Evolutionary conservation across 2,888 invertebrate genomes (phyloP).

Genomic region (Bursaphelenchus okinawaensis): DNA sequence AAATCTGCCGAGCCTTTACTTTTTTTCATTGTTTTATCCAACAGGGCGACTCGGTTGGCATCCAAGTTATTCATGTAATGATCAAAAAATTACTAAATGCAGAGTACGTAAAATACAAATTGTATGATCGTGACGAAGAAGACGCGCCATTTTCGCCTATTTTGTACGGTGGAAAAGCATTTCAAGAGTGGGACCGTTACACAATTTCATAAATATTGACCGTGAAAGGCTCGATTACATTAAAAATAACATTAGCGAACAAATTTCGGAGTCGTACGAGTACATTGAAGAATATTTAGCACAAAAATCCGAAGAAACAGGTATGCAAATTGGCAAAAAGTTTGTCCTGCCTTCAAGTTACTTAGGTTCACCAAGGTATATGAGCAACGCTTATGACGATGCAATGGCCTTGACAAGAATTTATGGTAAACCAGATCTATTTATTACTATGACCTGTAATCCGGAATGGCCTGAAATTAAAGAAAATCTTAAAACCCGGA

Average conservation of each 20-base stretch:
- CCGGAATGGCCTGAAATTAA: slow-evolving; percentile 48
- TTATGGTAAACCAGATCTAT: slow-evolving; percentile 42
- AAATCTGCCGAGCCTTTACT: background rate
- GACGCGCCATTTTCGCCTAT: background rate
- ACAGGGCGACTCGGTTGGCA: slow-evolving; percentile 4
- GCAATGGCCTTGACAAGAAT: slow-evolving; percentile 36
- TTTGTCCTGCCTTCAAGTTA: slow-evolving; percentile 6
- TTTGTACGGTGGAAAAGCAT: background rate
- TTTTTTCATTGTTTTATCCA: slow-evolving; percentile 2
- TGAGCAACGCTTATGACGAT: slow-evolving; percentile 29
- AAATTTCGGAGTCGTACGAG: background rate
- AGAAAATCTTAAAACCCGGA: background rate
- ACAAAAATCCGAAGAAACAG: background rate
- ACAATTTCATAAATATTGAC: slow-evolving; percentile 4
- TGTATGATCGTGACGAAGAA: background rate
- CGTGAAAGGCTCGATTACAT: slow-evolving; percentile 11
- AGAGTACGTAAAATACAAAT: background rate
- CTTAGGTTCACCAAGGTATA: slow-evolving; percentile 9
- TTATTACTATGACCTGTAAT: slow-evolving; percentile 56
- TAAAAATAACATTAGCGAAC: background rate
- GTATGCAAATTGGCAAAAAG: background rate
- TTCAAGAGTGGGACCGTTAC: slow-evolving; percentile 7
- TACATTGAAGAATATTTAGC: background rate
- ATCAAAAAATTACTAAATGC: background rate
- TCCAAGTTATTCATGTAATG: background rate